A percentile compares a stretch with the other conserved stretches of the same genome.
Evolutionary conservation across 1,140 invertebrate genomes (phyloP).

Genomic region (Andrena cerasifolii): DNA sequence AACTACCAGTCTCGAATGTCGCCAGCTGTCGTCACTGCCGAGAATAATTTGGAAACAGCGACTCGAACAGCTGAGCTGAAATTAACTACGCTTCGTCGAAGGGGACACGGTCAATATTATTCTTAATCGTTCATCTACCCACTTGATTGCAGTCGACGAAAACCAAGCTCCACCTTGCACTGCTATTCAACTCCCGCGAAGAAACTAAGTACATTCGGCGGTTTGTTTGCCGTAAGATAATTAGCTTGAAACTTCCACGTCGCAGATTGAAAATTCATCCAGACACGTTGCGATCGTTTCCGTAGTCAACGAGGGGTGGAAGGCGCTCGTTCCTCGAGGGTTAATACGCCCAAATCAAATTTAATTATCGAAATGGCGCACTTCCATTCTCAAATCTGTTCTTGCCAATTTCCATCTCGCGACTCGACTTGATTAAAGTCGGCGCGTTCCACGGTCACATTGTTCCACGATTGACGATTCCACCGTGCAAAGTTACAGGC

Average conservation of each 20-base stretch:
- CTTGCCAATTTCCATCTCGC: conserved; percentile 27
- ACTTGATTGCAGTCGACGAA: not conserved
- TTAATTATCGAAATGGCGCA: conserved; percentile 37
- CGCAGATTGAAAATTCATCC: conserved; percentile 1
- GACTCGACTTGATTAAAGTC: conserved; percentile 20
- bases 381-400: not conserved
- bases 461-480: conserved; percentile 10
- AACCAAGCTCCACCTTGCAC: not conserved
- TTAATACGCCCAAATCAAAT: conserved; percentile 14
- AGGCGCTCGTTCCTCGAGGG: not conserved
- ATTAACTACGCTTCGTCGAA: not conserved
- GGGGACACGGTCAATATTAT: conserved; percentile 20
- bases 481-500: not conserved
- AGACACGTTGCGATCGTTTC: not conserved
- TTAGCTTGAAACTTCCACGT: conserved; percentile 26
- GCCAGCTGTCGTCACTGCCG: not conserved
- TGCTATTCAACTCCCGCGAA: not conserved
- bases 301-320: not conserved
- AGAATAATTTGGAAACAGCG: not conserved
- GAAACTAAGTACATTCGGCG: not conserved
- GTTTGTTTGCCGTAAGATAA: conserved; percentile 25
- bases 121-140: not conserved
- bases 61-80: not conserved
- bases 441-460: not conserved
- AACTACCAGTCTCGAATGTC: not conserved